Conservation (phyloP, 2,113 vertebrate species). For the Crotalus viridis region DNA sequence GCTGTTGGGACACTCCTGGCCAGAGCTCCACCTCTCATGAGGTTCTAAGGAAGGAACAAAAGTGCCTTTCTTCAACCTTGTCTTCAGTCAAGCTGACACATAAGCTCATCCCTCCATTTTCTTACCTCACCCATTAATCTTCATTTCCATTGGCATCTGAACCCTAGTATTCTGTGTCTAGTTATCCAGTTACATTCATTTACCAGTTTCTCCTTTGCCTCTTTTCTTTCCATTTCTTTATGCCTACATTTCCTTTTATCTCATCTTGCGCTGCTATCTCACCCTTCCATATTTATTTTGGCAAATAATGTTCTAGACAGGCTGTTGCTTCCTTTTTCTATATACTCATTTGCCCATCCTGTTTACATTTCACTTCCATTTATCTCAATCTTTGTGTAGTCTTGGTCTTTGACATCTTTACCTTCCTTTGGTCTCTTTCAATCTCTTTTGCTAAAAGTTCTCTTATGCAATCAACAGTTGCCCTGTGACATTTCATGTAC, state of each 20-base stretch:
- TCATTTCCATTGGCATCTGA: no score
- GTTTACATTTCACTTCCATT: background rate
- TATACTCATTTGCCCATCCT: conserved; percentile 5
- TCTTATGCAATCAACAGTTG: background rate
- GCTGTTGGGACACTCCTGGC: background rate
- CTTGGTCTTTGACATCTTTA: background rate
- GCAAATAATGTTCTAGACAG: background rate
- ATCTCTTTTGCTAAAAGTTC: background rate
- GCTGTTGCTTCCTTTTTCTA: background rate
- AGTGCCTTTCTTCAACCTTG: background rate
- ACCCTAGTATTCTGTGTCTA: background rate
- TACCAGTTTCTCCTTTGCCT: background rate
- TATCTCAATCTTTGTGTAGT: background rate
- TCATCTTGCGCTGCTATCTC: background rate
- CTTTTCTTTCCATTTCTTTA: background rate
- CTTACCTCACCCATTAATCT: background rate
- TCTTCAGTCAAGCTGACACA: background rate
- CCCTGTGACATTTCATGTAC: background rate
- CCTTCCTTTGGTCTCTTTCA: background rate
- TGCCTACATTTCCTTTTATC: background rate
- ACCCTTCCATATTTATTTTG: background rate
- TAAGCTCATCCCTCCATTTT: background rate
- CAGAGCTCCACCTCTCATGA: background rate
- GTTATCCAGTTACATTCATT: background rate
- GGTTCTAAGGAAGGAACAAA: conserved; percentile 24